Percentiles rank a stretch among this genome's conserved stretches.
These are phyloP conservation scores for Cantharis rufa DNA, from an alignment of 2,888 invertebrate species.

Conservation along the genomic window DNA sequence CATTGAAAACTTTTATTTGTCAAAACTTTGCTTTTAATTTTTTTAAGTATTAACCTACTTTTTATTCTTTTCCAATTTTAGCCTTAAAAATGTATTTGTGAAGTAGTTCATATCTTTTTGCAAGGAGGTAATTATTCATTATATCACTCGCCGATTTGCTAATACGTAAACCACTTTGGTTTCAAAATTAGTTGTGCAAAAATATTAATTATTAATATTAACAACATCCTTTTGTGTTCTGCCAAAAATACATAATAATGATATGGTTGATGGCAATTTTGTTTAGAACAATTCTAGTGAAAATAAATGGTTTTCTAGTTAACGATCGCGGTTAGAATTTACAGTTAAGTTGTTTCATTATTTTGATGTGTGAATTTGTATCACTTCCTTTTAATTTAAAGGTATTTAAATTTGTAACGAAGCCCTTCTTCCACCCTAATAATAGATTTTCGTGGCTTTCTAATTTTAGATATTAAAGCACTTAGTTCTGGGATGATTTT, in stretches of 20 bases:
- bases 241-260: slow-evolving; percentile 5
- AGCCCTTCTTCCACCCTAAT: background rate
- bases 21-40: background rate
- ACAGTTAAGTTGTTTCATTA: slow-evolving; percentile 16
- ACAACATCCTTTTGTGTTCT: background rate
- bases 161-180: background rate
- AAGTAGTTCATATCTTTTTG: background rate
- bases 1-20: background rate
- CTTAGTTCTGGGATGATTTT: background rate
- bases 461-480: background rate
- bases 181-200: background rate
- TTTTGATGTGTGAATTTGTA: slow-evolving; percentile 9
- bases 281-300: slow-evolving; percentile 11
- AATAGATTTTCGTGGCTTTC: background rate
- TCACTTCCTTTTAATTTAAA: background rate
- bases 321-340: slow-evolving; percentile 14
- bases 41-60: background rate
- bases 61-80: background rate
- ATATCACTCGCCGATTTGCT: background rate
- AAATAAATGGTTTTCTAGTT: slow-evolving; percentile 19
- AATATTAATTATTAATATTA: background rate
- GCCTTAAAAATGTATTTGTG: background rate
- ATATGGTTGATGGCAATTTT: slow-evolving; percentile 4
- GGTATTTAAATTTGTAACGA: background rate
- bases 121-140: background rate